A percentile compares a stretch with the other conserved stretches of the same genome.
These are phyloP conservation scores for Parotocinclus haroldoi DNA, from an alignment of 2,797 vertebrate genomes.

Conservation along the genomic window DNA sequence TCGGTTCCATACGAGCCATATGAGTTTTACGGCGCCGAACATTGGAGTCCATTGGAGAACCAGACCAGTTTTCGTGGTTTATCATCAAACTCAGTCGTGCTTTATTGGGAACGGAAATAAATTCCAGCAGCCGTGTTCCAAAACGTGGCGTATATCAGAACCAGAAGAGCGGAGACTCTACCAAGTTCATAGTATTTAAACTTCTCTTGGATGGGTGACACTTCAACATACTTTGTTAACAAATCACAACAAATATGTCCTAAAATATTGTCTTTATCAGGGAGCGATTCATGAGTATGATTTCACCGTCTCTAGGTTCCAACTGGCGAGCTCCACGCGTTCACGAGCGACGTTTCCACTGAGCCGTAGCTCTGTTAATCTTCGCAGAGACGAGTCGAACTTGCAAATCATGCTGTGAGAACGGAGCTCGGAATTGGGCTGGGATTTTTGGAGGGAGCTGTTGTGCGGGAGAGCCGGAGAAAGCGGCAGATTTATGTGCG, in stretches of 20 bases:
- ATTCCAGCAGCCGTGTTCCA: too few relatives aligned
- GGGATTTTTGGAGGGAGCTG: not conserved
- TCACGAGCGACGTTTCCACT: not conserved
- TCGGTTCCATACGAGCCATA: too few relatives aligned
- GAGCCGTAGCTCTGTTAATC: not conserved
- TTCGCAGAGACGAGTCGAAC: not conserved
- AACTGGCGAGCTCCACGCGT: not conserved
- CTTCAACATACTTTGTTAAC: constrained; percentile 7
- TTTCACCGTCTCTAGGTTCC: not conserved
- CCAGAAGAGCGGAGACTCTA: too few relatives aligned
- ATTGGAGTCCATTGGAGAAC: too few relatives aligned
- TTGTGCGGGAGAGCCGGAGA: not conserved
- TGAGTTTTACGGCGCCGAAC: too few relatives aligned
- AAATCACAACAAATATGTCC: not conserved
- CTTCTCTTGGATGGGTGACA: too few relatives aligned
- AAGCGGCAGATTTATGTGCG: constrained; percentile 4
- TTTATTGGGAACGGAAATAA: too few relatives aligned
- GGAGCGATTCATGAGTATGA: constrained; percentile 4
- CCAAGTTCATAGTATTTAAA: not conserved
- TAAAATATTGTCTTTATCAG: constrained; percentile 7
- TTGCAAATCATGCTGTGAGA: not conserved
- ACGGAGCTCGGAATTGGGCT: not conserved
- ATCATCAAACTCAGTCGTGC: too few relatives aligned
- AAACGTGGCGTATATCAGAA: too few relatives aligned
- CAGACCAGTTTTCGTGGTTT: too few relatives aligned